phyloP scores from a whole-genome alignment of 2,113 vertebrate species.

The Arizona elegans region DNA sequence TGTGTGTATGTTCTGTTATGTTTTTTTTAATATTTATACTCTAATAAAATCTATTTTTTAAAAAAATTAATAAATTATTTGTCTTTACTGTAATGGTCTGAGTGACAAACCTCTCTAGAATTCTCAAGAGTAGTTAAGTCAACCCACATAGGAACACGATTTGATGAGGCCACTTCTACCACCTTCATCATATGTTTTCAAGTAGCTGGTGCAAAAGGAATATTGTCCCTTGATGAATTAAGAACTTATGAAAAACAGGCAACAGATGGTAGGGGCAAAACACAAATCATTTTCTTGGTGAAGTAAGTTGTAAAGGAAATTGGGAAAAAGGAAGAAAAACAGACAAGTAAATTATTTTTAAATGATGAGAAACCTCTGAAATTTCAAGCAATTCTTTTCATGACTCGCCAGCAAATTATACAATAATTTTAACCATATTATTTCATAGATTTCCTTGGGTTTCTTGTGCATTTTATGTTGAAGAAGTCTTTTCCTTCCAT shows the following conservation, averaged over 20 bases:
- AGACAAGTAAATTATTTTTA: not conserved
- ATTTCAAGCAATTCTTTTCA: slow-evolving; percentile 15
- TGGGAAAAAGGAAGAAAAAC: not conserved
- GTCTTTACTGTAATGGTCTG: not conserved
- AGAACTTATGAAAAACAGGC: slow-evolving; percentile 16
- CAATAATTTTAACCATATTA: not conserved
- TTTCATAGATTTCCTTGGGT: slow-evolving; percentile 26
- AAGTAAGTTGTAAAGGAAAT: not conserved
- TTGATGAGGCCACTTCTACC: not conserved
- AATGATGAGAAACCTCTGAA: slow-evolving; percentile 1
- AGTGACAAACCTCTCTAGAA: not conserved
- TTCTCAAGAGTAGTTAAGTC: not conserved
- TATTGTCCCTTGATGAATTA: not conserved
- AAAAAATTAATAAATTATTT: not conserved
- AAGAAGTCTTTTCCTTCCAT: not conserved
- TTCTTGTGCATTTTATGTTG: not conserved
- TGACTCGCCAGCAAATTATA: not conserved
- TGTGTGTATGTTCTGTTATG: too few species aligned
- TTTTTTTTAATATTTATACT: too few species aligned
- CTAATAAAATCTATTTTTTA: too few species aligned
- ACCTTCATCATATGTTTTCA: not conserved
- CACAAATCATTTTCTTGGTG: slow-evolving; percentile 8
- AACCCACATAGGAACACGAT: not conserved
- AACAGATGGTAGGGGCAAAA: slow-evolving; percentile 15
- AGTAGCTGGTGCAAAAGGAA: not conserved